Conservation (phyloP, 30 jellyfish, hydroid and myxozoan species). For the Sanderia malayensis region DNA sequence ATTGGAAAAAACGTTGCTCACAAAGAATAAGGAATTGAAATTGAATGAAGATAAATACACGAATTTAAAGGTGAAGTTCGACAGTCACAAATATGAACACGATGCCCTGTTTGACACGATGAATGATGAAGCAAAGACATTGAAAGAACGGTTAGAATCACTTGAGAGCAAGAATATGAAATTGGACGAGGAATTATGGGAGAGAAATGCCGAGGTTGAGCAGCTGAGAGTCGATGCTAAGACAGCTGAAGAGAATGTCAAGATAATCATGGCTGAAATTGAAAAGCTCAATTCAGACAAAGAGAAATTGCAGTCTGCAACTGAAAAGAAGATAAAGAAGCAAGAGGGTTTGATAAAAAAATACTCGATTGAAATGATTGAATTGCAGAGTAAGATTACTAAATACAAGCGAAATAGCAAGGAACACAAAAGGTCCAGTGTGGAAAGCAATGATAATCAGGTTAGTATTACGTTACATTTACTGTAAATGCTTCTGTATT, state of each 20-base stretch:
- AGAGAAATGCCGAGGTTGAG: constrained; percentile 46
- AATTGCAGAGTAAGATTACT: constrained; percentile 18
- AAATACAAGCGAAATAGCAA: constrained; percentile 21
- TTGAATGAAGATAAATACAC: background rate
- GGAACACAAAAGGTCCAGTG: constrained; percentile 13
- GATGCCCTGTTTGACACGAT: constrained; percentile 43
- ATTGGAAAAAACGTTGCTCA: constrained; percentile 7
- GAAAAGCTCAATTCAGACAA: constrained; percentile 21
- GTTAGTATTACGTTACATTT: no score
- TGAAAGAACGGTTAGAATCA: constrained; percentile 22
- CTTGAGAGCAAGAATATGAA: constrained; percentile 21
- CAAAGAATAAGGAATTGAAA: constrained; percentile 20
- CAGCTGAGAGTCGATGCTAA: constrained; percentile 13
- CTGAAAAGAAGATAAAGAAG: constrained; percentile 6
- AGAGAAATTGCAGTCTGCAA: constrained; percentile 6
- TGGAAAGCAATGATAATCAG: background rate
- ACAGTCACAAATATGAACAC: constrained; percentile 42
- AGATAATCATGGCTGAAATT: constrained; percentile 15
- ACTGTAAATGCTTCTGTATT: no score
- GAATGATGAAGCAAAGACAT: constrained; percentile 28
- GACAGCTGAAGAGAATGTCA: constrained; percentile 10
- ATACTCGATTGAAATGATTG: constrained; percentile 28
- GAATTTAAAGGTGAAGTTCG: constrained; percentile 19
- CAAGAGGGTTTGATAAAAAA: constrained; percentile 31
- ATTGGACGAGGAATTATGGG: constrained; percentile 41